A percentile compares a stretch with the other conserved stretches of the same genome.
Evolutionary conservation across 2,888 invertebrate species (phyloP).

Genomic region (Acrobasis repandana): DNA sequence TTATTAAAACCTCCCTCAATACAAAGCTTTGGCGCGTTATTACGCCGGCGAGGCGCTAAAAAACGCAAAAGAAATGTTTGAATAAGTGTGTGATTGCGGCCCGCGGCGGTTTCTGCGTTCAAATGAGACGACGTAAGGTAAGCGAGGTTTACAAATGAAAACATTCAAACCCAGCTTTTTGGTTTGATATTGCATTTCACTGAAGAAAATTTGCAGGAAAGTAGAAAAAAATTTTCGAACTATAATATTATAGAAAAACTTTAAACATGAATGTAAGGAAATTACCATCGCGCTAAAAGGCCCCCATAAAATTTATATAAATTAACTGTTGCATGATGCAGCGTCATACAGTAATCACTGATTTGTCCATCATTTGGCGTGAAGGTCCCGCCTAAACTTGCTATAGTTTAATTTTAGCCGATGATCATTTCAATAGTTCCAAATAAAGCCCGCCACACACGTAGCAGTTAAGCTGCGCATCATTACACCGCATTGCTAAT

Average conservation of each 20-base stretch:
- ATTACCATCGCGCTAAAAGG: too few relatives aligned
- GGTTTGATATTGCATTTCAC: not conserved
- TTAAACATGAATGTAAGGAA: too few relatives aligned
- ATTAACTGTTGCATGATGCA: too few relatives aligned
- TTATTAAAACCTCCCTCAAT: not conserved
- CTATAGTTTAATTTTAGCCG: too few relatives aligned
- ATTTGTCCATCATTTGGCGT: too few relatives aligned
- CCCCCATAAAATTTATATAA: too few relatives aligned
- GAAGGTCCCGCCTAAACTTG: too few relatives aligned
- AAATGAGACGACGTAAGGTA: not conserved
- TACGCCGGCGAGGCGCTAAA: constrained; percentile 57
- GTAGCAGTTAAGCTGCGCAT: constrained; percentile 1
- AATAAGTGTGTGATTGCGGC: constrained; percentile 80
- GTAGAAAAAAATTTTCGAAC: too few relatives aligned
- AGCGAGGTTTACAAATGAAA: not conserved
- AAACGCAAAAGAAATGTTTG: constrained; percentile 69
- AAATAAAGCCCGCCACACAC: constrained; percentile 15
- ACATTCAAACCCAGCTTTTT: not conserved
- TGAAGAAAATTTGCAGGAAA: too few relatives aligned
- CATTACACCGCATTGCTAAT: constrained; percentile 7
- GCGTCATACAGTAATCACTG: too few relatives aligned
- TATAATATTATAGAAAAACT: too few relatives aligned
- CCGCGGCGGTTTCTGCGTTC: constrained; percentile 30
- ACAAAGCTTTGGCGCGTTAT: constrained; percentile 53
- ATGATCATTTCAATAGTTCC: not conserved